Evolutionary conservation across 1,140 invertebrate species (phyloP).

Genomic region (Tetranychus urticae): DNA sequence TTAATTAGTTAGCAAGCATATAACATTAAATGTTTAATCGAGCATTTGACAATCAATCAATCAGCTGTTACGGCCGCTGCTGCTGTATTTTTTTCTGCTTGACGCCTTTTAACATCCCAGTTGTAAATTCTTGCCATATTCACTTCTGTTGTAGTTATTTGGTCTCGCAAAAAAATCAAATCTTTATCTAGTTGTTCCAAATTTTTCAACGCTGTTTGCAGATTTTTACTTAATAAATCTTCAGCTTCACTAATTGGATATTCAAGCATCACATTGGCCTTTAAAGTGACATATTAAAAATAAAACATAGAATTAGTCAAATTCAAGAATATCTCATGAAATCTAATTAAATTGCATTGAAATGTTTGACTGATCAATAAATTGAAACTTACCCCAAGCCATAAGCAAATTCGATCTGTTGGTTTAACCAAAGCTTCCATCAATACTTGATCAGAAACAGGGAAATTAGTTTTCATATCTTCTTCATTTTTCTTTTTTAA

Average conservation of each 20-base stretch:
- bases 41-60: no score
- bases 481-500: slow-evolving; percentile 34
- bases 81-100: slow-evolving; percentile 28
- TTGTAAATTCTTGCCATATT: slow-evolving; percentile 86
- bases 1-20: no score
- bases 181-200: slow-evolving; percentile 64
- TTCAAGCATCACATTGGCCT: slow-evolving; percentile 94
- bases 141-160: slow-evolving; percentile 92
- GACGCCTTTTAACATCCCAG: slow-evolving; percentile 73
- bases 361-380: slow-evolving; percentile 14
- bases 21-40: no score
- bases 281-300: background rate
- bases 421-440: slow-evolving; percentile 62
- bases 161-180: slow-evolving; percentile 73
- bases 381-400: slow-evolving; percentile 44
- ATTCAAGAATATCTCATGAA: background rate
- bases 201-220: slow-evolving; percentile 59
- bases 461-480: slow-evolving; percentile 62
- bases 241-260: slow-evolving; percentile 81
- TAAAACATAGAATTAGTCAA: background rate
- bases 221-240: slow-evolving; percentile 59
- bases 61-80: no score
- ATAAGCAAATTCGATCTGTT: slow-evolving; percentile 81
- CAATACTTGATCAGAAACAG: slow-evolving; percentile 85
- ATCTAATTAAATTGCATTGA: background rate